These are phyloP conservation scores for Muraenolepis orangiensis DNA, from an alignment of 2,797 vertebrate genomes.

Conservation along the genomic window DNA sequence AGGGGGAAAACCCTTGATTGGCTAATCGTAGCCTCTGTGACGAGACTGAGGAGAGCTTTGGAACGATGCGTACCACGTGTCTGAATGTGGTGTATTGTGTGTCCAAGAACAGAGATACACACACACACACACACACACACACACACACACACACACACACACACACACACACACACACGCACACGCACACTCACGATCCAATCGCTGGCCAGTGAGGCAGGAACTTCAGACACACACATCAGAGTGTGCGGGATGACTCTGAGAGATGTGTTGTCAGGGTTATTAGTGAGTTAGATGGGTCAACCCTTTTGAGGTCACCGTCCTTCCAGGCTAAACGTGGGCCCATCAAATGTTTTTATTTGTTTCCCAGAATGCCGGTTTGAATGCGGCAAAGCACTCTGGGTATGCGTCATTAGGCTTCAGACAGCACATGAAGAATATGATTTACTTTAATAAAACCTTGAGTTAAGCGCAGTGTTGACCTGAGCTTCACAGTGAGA, in stretches of 20 bases:
- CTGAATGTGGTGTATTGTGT: constrained; percentile 52
- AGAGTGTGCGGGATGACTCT: constrained; percentile 27
- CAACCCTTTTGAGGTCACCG: constrained; percentile 57
- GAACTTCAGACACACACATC: constrained; percentile 24
- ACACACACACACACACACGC: constrained; percentile 39
- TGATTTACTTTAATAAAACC: background rate
- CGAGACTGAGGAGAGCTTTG: constrained; percentile 40
- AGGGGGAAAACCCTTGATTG: constrained; percentile 31
- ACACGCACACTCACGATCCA: constrained; percentile 26
- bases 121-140: constrained; percentile 27
- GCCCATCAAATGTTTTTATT: background rate
- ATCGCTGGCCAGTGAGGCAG: constrained; percentile 16
- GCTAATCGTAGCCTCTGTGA: constrained; percentile 43
- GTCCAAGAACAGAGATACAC: constrained; percentile 27
- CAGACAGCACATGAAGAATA: constrained; percentile 6
- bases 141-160: constrained; percentile 35
- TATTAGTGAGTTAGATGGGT: constrained; percentile 34
- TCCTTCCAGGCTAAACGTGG: constrained; percentile 53
- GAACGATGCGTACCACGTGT: constrained; percentile 16
- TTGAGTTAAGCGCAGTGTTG: background rate
- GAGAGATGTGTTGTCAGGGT: constrained; percentile 42
- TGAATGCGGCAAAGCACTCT: background rate
- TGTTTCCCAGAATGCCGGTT: background rate
- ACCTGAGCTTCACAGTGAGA: background rate
- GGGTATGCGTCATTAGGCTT: background rate